Conservation (phyloP, 2,113 vertebrate genomes). For the Campylomormyrus numenius region DNA sequence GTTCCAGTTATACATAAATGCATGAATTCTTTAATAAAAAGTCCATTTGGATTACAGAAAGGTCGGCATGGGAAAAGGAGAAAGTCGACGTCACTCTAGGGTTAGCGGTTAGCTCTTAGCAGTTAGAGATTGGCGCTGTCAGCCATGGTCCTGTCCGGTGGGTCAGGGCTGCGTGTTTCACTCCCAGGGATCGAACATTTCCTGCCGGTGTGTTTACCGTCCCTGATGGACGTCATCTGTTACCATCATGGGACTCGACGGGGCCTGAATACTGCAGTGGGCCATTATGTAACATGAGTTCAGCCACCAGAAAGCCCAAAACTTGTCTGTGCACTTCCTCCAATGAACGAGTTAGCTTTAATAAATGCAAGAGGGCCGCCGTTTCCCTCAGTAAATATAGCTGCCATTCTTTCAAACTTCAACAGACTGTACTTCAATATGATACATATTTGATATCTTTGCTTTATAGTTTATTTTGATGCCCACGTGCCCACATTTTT, state of each 20-base stretch:
- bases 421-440: neutral
- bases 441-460: neutral
- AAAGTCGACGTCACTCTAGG: neutral
- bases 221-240: neutral
- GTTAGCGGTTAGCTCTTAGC: neutral
- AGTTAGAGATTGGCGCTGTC: neutral
- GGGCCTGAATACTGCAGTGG: neutral
- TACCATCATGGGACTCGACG: neutral
- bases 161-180: neutral
- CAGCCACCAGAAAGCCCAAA: neutral
- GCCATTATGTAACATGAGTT: neutral
- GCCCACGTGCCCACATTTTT: neutral
- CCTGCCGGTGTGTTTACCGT: neutral
- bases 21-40: slow-evolving; percentile 8
- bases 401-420: neutral
- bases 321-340: neutral
- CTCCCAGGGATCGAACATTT: neutral
- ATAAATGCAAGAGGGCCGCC: neutral
- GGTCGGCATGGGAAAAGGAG: neutral
- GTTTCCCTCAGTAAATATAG: neutral
- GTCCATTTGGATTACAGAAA: neutral
- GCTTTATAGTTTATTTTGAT: neutral
- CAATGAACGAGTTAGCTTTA: neutral
- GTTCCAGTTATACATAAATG: slow-evolving; percentile 1
- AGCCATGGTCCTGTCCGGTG: neutral